A percentile compares a stretch with the other conserved stretches of the same genome.
These are phyloP conservation scores for Tenrec ecaudatus DNA, from an alignment of 2,113 vertebrate species.

Conservation along the genomic window DNA sequence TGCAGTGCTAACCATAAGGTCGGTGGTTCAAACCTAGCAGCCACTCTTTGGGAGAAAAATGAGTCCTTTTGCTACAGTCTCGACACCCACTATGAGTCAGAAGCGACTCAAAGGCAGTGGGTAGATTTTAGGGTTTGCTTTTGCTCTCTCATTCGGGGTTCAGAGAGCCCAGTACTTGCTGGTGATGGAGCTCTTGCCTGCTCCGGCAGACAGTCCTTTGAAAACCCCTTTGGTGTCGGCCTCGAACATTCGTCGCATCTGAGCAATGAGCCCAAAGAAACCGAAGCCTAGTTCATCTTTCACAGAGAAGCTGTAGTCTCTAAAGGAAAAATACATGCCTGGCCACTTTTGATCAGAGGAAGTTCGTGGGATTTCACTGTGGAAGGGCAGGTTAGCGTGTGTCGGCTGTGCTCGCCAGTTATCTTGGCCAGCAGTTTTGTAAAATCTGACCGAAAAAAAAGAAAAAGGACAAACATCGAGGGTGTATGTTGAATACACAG, in stretches of 20 bases:
- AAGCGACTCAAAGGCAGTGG: too few relatives aligned
- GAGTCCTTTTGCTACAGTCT: too few relatives aligned
- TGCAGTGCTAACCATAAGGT: too few relatives aligned
- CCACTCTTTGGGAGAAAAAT: too few relatives aligned
- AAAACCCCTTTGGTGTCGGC: neutral
- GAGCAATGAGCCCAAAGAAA: neutral
- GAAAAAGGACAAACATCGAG: neutral
- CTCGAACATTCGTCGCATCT: neutral
- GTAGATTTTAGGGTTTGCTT: too few relatives aligned
- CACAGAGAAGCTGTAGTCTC: neutral
- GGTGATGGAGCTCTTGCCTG: neutral
- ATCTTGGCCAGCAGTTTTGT: neutral
- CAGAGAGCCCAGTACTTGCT: neutral
- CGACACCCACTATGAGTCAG: too few relatives aligned
- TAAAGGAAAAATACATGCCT: neutral
- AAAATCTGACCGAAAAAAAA: neutral
- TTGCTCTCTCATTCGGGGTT: too few relatives aligned
- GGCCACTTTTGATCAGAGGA: neutral
- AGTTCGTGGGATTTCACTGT: slow-evolving; percentile 7
- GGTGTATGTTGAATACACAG: neutral
- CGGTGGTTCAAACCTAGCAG: too few relatives aligned
- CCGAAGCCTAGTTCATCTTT: neutral
- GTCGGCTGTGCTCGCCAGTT: neutral
- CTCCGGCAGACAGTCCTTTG: neutral
- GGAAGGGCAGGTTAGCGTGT: neutral